Evolutionary conservation across 2,113 vertebrate species (phyloP).

Genomic region (Paramormyrops kingsleyae): DNA sequence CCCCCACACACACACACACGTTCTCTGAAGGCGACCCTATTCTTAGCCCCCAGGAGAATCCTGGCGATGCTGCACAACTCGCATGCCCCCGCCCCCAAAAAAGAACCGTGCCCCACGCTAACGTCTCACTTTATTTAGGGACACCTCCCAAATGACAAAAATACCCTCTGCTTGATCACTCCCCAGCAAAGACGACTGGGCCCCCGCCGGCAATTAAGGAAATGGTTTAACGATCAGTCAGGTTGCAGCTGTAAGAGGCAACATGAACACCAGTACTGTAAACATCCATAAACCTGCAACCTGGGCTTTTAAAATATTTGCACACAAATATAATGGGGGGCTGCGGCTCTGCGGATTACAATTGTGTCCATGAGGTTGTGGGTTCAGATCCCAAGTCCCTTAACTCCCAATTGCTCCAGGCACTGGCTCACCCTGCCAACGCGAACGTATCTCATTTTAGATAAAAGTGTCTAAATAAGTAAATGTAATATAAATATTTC

Average conservation of each 20-base stretch:
- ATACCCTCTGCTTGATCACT: conserved; percentile 1
- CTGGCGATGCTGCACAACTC: conserved; percentile 37
- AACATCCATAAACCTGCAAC: neutral
- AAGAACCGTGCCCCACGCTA: conserved; percentile 38
- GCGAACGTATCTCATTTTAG: neutral
- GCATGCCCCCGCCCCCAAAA: neutral
- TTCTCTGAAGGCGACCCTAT: conserved; percentile 50
- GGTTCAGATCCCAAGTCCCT: neutral
- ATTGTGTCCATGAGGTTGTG: neutral
- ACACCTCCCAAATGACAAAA: conserved; percentile 2
- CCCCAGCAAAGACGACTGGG: neutral
- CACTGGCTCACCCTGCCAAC: neutral
- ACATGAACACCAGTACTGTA: neutral
- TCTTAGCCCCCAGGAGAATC: conserved; percentile 47
- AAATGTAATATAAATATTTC: neutral
- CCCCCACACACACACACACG: no score
- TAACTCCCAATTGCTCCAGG: neutral
- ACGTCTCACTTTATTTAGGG: conserved; percentile 19
- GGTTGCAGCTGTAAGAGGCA: neutral
- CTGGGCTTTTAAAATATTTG: neutral
- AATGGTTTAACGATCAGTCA: neutral
- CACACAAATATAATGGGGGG: neutral
- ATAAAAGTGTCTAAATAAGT: neutral
- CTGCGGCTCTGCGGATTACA: neutral
- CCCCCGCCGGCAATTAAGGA: neutral